Conservation (phyloP, 2,797 vertebrate species). For the Phyllotis vaccarum region DNA sequence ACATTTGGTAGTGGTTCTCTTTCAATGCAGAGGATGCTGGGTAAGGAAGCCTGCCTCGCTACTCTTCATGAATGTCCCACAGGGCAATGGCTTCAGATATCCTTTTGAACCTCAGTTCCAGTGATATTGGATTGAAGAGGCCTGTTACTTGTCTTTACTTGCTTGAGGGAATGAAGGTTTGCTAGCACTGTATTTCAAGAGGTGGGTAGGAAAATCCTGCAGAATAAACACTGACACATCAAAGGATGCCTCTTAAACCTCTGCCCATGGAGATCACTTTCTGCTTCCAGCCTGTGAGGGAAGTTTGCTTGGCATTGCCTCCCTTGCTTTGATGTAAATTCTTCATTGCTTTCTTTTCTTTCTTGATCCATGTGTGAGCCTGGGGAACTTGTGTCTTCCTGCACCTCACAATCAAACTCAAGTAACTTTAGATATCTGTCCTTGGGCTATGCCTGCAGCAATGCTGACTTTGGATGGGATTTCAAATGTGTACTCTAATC, state of each 20-base stretch:
- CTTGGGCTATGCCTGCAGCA: constrained; percentile 61
- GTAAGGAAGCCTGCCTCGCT: not conserved
- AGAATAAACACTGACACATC: constrained; percentile 72
- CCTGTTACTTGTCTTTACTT: constrained; percentile 34
- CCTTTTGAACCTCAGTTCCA: constrained; percentile 43
- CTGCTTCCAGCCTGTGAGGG: constrained; percentile 27
- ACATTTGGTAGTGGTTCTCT: not conserved
- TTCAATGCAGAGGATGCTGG: not conserved
- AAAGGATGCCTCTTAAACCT: constrained; percentile 70
- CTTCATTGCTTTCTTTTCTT: constrained; percentile 69
- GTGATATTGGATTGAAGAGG: constrained; percentile 58
- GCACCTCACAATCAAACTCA: constrained; percentile 26
- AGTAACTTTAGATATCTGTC: constrained; percentile 60
- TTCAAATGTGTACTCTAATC: constrained; percentile 8
- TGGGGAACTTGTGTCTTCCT: constrained; percentile 30
- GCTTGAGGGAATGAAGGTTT: constrained; percentile 66
- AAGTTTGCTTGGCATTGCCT: constrained; percentile 52
- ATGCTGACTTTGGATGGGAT: not conserved
- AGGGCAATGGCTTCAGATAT: not conserved
- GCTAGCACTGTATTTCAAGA: constrained; percentile 66
- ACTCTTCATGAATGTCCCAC: not conserved
- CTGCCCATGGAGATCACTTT: constrained; percentile 36
- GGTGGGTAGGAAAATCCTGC: constrained; percentile 67
- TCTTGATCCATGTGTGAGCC: constrained; percentile 54
- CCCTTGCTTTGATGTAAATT: constrained; percentile 66